Percentiles rank a stretch among this genome's conserved stretches.
Evolutionary conservation across 1,140 invertebrate genomes (phyloP).

Genomic region (Sitodiplosis mosellana): DNA sequence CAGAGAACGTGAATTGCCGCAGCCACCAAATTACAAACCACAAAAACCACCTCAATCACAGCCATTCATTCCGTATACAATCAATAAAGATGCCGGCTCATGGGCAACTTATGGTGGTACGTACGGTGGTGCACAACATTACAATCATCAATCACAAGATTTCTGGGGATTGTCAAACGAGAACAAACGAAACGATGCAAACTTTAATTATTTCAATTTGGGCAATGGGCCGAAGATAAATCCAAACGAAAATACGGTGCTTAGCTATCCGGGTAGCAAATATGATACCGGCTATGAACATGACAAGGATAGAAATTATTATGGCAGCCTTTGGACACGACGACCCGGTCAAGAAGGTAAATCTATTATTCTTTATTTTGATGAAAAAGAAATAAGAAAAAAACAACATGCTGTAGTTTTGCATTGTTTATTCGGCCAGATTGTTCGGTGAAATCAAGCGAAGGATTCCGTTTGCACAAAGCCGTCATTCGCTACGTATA

Average conservation of each 20-base stretch:
- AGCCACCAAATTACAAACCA: not conserved
- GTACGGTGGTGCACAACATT: conserved; percentile 20
- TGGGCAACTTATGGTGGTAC: conserved; percentile 24
- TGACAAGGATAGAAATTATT: conserved; percentile 14
- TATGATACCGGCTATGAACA: conserved; percentile 15
- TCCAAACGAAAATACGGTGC: conserved; percentile 14
- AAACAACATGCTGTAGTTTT: too few species aligned
- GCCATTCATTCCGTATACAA: not conserved
- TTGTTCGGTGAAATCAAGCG: conserved; percentile 50
- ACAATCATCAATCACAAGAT: conserved; percentile 12
- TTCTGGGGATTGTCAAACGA: conserved; percentile 19
- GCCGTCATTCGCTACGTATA: conserved; percentile 41
- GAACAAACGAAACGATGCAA: conserved; percentile 15
- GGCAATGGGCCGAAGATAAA: conserved; percentile 8
- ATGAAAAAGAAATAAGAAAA: too few species aligned
- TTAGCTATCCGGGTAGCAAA: conserved; percentile 18
- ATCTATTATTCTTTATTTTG: not conserved
- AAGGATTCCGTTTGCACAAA: conserved; percentile 49
- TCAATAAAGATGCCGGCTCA: not conserved
- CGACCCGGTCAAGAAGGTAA: conserved; percentile 22
- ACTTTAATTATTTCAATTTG: conserved; percentile 23
- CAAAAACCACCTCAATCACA: not conserved
- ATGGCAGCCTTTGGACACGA: conserved; percentile 17
- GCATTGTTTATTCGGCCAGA: too few species aligned
- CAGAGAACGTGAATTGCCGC: conserved; percentile 16